These are phyloP conservation scores for Drosophila setosimentum DNA, from an alignment of 2,888 invertebrate species.

Conservation along the genomic window DNA sequence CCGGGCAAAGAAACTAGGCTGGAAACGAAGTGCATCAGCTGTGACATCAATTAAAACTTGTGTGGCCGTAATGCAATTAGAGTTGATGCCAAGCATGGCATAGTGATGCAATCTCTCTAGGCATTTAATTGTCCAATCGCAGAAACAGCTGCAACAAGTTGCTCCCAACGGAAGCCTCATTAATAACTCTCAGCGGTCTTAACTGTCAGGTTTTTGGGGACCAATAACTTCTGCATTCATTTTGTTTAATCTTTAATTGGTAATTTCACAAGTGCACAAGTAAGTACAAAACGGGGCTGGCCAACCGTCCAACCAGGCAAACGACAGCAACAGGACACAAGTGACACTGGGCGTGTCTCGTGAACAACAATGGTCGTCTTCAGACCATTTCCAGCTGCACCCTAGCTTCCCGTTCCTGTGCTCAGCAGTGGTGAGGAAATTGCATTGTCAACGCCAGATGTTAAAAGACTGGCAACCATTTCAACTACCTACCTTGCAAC, in stretches of 20 bases:
- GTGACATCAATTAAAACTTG: conserved; percentile 74
- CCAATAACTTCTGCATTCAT: conserved; percentile 39
- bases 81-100: conserved; percentile 51
- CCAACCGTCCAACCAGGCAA: conserved; percentile 23
- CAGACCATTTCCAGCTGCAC: conserved; percentile 16
- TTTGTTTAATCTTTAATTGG: conserved; percentile 68
- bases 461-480: conserved; percentile 30
- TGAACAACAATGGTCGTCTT: conserved; percentile 13
- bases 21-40: conserved; percentile 64
- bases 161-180: conserved; percentile 9
- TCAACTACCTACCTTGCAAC: conserved; percentile 3
- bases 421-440: conserved; percentile 67
- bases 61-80: conserved; percentile 71
- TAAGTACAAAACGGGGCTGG: conserved; percentile 14
- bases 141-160: conserved; percentile 25
- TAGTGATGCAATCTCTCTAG: conserved; percentile 44
- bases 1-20: conserved; percentile 21
- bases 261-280: conserved; percentile 49
- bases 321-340: conserved; percentile 45
- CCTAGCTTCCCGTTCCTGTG: conserved; percentile 39
- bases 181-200: conserved; percentile 28
- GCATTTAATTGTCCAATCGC: conserved; percentile 28
- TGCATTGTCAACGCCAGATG: conserved; percentile 75
- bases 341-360: conserved; percentile 22
- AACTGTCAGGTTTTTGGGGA: conserved; percentile 12